Conservation (phyloP, 2,888 invertebrate genomes). For the Hemaris fuciformis region DNA sequence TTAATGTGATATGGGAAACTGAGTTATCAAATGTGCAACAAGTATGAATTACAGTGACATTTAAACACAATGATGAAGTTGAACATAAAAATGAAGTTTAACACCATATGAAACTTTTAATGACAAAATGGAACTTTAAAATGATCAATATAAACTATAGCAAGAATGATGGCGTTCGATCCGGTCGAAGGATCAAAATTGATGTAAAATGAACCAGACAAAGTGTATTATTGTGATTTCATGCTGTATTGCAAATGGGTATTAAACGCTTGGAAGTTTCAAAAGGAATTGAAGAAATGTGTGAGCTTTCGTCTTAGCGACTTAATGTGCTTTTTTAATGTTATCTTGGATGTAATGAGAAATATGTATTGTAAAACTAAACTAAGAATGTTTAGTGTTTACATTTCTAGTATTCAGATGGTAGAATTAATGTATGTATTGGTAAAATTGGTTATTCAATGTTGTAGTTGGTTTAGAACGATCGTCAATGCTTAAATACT, state of each 20-base stretch:
- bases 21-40: too few relatives aligned
- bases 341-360: neutral
- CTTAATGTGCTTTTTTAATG: constrained; percentile 12
- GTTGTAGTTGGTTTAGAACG: neutral
- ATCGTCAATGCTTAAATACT: neutral
- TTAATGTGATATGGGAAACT: too few relatives aligned
- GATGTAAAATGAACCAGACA: neutral
- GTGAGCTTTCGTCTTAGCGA: constrained; percentile 14
- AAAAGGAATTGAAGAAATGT: constrained; percentile 16
- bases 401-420: neutral
- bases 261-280: constrained; percentile 1
- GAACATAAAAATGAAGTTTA: too few relatives aligned
- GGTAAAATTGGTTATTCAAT: neutral
- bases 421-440: neutral
- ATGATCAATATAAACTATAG: neutral
- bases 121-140: neutral
- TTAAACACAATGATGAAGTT: too few relatives aligned
- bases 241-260: neutral
- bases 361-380: neutral
- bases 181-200: constrained; percentile 1
- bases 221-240: neutral
- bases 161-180: neutral
- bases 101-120: too few relatives aligned
- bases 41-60: too few relatives aligned
- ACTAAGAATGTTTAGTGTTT: neutral